Percentiles rank a stretch among this genome's conserved stretches.
Conservation (phyloP, 2,113 vertebrate species). For the Donacobius atricapilla region DNA sequence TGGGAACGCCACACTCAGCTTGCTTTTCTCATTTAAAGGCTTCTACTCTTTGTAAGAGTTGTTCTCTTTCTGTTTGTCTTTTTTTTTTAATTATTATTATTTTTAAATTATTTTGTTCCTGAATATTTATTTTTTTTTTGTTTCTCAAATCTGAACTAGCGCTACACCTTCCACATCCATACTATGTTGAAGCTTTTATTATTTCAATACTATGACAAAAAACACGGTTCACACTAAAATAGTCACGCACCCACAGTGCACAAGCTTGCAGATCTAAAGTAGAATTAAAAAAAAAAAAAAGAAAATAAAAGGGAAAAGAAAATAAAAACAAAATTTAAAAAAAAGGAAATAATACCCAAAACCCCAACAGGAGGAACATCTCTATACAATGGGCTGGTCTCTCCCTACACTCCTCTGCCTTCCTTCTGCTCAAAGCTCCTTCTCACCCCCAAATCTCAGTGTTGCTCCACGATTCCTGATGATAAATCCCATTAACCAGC, state of each 20-base stretch:
- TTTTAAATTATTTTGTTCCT: slow-evolving; percentile 44
- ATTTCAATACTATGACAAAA: slow-evolving; percentile 91
- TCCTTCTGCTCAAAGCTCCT: slow-evolving; percentile 44
- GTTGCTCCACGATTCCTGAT: not conserved
- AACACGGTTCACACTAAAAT: slow-evolving; percentile 92
- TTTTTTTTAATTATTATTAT: not conserved
- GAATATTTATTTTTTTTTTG: slow-evolving; percentile 45
- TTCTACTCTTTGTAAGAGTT: slow-evolving; percentile 66
- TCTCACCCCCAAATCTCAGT: slow-evolving; percentile 15
- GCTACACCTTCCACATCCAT: slow-evolving; percentile 89
- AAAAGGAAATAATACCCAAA: slow-evolving; percentile 15
- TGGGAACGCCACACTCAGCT: slow-evolving; percentile 53
- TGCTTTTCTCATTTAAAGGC: slow-evolving; percentile 61
- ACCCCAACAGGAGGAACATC: slow-evolving; percentile 59
- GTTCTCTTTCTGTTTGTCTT: not conserved
- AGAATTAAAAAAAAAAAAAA: slow-evolving; percentile 58
- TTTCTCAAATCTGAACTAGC: slow-evolving; percentile 80
- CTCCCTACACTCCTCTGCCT: slow-evolving; percentile 33
- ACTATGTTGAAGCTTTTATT: slow-evolving; percentile 87
- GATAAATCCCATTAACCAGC: not conserved
- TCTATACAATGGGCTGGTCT: slow-evolving; percentile 79
- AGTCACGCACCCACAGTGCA: slow-evolving; percentile 96
- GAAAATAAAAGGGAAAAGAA: not conserved
- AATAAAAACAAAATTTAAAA: not conserved
- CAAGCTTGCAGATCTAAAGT: slow-evolving; percentile 95